Evolutionary conservation across 2,113 vertebrate species (phyloP).

Genomic region (Muscicapa adusta): DNA sequence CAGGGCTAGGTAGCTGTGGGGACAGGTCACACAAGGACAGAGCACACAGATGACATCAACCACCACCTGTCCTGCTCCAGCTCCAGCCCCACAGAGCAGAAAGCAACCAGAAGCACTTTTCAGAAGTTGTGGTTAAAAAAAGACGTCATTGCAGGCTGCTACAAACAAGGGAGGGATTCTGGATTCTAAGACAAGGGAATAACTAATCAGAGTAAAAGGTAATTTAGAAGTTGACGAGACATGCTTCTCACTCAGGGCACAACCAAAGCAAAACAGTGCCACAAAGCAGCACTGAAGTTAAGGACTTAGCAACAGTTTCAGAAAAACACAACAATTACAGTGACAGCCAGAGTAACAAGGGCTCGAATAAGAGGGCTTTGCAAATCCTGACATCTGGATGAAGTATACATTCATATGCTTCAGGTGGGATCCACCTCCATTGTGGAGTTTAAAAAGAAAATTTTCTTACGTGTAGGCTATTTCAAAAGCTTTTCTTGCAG

Average conservation of each 20-base stretch:
- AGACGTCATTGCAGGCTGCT: neutral
- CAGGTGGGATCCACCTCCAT: neutral
- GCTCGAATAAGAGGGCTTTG: neutral
- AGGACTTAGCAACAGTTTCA: neutral
- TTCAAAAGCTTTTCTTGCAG: neutral
- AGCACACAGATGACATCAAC: neutral
- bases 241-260: neutral
- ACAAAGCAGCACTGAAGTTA: neutral
- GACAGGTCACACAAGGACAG: neutral
- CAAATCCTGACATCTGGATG: neutral
- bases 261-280: neutral
- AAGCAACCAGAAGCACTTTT: neutral
- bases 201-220: neutral
- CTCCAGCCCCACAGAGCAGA: neutral
- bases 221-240: neutral
- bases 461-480: neutral
- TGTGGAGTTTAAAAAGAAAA: neutral
- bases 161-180: neutral
- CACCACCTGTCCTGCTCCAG: neutral
- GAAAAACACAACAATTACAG: neutral
- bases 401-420: neutral
- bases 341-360: neutral
- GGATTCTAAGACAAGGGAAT: neutral
- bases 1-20: slow-evolving; percentile 84
- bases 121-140: neutral